Conservation (phyloP, 1,140 invertebrate genomes). For the Xylocopa sonorina region DNA sequence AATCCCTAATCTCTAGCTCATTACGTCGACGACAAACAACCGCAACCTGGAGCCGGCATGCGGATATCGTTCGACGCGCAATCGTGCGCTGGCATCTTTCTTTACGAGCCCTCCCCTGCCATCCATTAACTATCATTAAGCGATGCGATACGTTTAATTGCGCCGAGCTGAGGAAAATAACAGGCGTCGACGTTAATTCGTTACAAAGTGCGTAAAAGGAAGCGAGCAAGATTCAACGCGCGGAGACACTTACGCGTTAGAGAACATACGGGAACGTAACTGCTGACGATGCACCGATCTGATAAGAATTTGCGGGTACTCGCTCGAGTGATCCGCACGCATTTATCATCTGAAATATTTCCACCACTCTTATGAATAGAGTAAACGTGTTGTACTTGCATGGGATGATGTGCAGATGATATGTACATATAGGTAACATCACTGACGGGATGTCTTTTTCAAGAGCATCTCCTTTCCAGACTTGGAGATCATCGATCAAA, state of each 20-base stretch:
- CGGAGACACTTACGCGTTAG: not conserved
- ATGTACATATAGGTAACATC: too few relatives aligned
- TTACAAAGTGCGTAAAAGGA: not conserved
- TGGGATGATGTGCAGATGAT: too few relatives aligned
- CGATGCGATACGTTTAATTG: not conserved
- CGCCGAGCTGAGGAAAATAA: not conserved
- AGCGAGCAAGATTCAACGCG: not conserved
- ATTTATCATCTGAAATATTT: too few relatives aligned
- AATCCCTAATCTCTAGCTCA: conserved; percentile 38
- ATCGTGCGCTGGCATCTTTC: not conserved
- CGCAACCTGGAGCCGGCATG: conserved; percentile 10
- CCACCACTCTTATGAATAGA: too few relatives aligned
- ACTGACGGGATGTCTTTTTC: too few relatives aligned
- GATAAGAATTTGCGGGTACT: too few relatives aligned
- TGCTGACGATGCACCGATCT: too few relatives aligned
- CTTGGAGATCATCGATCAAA: too few relatives aligned
- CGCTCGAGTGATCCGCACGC: too few relatives aligned
- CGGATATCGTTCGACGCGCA: not conserved
- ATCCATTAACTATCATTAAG: not conserved
- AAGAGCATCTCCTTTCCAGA: too few relatives aligned
- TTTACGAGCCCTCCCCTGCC: not conserved
- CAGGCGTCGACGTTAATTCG: not conserved
- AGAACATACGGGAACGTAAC: too few relatives aligned
- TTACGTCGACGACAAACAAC: conserved; percentile 43
- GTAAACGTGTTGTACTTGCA: too few relatives aligned